phyloP scores from a whole-genome alignment of 2,113 vertebrate genomes.

The Paedocypris sp. region DNA sequence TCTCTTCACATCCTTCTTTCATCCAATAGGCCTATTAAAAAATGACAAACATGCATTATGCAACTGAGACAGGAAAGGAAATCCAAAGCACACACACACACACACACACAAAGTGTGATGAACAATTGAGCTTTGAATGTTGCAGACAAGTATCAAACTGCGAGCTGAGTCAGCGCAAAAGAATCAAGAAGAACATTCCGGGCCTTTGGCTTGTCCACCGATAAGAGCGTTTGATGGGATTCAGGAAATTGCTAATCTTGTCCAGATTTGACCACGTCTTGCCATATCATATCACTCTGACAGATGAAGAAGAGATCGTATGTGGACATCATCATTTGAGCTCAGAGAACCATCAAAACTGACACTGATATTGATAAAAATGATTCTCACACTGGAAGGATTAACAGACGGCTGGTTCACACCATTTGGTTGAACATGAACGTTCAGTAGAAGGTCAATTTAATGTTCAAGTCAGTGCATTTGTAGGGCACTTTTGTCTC shows the following conservation, averaged over 20 bases:
- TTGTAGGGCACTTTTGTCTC: too few relatives aligned
- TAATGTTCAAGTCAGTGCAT: too few relatives aligned
- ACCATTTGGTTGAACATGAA: conserved; percentile 3
- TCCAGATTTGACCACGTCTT: too few relatives aligned
- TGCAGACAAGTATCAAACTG: not conserved
- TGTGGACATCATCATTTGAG: too few relatives aligned
- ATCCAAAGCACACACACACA: conserved; percentile 37
- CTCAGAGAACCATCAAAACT: too few relatives aligned
- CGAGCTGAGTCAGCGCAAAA: conserved; percentile 29
- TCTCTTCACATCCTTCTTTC: conserved; percentile 35
- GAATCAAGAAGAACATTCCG: not conserved
- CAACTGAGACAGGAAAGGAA: conserved; percentile 31
- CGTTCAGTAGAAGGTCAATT: too few relatives aligned
- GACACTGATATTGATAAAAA: too few relatives aligned
- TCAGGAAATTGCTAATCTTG: conserved; percentile 10
- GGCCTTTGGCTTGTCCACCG: conserved; percentile 1
- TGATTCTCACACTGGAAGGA: too few relatives aligned
- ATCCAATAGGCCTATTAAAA: conserved; percentile 45
- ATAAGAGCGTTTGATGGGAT: conserved; percentile 21
- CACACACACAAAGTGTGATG: conserved; percentile 34
- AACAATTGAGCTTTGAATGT: conserved; percentile 38
- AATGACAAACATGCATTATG: conserved; percentile 35
- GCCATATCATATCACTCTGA: too few relatives aligned
- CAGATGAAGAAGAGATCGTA: too few relatives aligned
- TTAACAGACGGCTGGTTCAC: not conserved